Base-by-base conservation (phyloP, 2,888 invertebrate genomes). In the Ophion obscuratus region DNA sequence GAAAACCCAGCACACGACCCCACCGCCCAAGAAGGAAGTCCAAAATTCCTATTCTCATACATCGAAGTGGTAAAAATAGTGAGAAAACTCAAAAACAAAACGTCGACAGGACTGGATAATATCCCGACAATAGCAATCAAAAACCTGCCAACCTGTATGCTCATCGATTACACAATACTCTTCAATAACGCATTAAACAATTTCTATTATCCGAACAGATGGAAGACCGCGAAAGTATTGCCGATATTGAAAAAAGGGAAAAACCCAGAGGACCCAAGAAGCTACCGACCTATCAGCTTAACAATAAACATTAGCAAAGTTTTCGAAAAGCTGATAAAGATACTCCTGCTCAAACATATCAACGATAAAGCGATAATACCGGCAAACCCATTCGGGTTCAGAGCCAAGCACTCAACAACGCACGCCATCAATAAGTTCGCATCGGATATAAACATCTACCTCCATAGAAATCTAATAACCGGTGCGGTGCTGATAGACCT, bases 1-100 rank as follows among this genome's bases (percentile, higher is more conserved):
- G 40, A 36, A 2, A 78, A 86, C 17, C 83, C 47, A 24, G 77
- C 80, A 0, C 10, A 71, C 24, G 57, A 36, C 20, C 83, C 83
- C 10, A 27, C 14, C 10, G 2, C 2, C 11, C 44, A 47, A 17
- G 78, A 59, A 27, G 57, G 75, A 2, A n/a, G 17, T 1, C 36
- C 64, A 0, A 24, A 67, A 62, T 57, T 40, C 11, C 24, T 84
- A 1, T 64, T 53, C n/a, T n/a, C 40, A 0, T 20, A 53, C 1
- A 2, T 57, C 2, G 36, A 44, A 24, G 57, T 80, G 1, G 20
- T 10, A 7, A 20, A 4, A 3, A 40, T 73, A n/a, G 14, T 81
- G 67, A 77, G 40, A 40, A 44, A 64, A 17, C 36, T 66, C 14
- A 47, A 47, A 7, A 57, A 62, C n/a, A 61, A 76, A 76, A 62